These are phyloP conservation scores for Cataglyphis livida DNA, from an alignment of 2,888 invertebrate genomes.

Conservation along the genomic window DNA sequence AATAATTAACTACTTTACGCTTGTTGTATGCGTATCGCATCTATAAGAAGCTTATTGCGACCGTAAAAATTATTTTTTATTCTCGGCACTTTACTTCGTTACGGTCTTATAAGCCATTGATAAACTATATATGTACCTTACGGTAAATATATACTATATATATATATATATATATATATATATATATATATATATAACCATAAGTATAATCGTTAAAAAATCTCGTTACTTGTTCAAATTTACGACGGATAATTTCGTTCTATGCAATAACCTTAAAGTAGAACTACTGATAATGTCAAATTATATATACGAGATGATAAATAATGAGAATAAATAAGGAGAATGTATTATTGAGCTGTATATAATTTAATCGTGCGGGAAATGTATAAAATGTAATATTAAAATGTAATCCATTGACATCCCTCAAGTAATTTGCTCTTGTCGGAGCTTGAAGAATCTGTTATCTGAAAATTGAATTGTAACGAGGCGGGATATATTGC, in stretches of 20 bases:
- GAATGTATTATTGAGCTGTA: background rate
- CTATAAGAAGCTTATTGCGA: background rate
- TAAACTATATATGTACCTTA: conserved; percentile 3
- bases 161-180: too few relatives aligned
- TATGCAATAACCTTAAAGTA: conserved; percentile 14
- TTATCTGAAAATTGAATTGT: conserved; percentile 24
- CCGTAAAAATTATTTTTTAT: conserved; percentile 18
- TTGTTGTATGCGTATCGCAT: background rate
- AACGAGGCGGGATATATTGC: background rate
- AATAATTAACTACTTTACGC: conserved; percentile 34
- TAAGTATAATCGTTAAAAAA: background rate
- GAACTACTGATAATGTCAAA: conserved; percentile 20
- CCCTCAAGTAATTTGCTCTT: background rate
- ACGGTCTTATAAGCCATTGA: conserved; percentile 9
- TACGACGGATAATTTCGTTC: background rate
- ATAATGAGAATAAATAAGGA: conserved; percentile 2
- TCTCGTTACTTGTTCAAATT: conserved; percentile 13
- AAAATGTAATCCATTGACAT: conserved; percentile 17
- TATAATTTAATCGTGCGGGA: conserved; percentile 25
- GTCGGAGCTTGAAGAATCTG: conserved; percentile 10
- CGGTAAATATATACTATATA: background rate
- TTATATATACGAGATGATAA: background rate
- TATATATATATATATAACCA: background rate
- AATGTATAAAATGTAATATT: conserved; percentile 1
- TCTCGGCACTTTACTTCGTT: background rate